A percentile compares a stretch with the other conserved stretches of the same genome.
Conservation (phyloP, 2,113 vertebrate genomes). For the Eupsittula cactorum region DNA sequence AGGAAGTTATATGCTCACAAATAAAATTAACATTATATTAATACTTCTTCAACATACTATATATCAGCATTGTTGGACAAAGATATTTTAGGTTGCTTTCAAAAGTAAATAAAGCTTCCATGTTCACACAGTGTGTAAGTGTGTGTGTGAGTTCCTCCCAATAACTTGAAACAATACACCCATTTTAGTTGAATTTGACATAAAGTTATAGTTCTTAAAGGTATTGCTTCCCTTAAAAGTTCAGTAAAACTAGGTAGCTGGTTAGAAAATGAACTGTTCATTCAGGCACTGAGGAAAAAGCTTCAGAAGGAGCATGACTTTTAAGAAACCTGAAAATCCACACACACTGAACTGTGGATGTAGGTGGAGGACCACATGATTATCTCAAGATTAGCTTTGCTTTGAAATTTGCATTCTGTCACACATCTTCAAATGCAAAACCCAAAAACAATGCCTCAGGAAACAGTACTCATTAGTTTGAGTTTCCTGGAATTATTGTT, state of each 20-base stretch:
- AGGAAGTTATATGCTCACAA: background rate
- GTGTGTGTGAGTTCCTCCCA: background rate
- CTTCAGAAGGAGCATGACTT: background rate
- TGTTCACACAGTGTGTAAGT: background rate
- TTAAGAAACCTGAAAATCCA: background rate
- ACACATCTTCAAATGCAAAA: background rate
- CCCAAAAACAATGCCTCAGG: background rate
- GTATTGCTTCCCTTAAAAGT: background rate
- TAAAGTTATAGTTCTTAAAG: background rate
- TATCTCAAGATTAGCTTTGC: background rate
- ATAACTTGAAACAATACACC: background rate
- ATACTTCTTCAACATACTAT: background rate
- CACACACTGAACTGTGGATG: background rate
- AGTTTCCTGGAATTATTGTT: background rate
- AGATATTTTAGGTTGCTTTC: background rate
- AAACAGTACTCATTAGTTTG: background rate
- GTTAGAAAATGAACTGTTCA: background rate
- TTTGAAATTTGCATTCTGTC: background rate
- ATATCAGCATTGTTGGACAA: background rate
- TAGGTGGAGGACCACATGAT: background rate
- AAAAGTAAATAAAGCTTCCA: background rate
- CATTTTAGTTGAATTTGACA: background rate
- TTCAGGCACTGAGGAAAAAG: background rate
- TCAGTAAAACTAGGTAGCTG: background rate
- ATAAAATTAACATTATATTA: background rate